phyloP scores from a whole-genome alignment of 2,888 invertebrate genomes.

The Ephialtes manifestator region DNA sequence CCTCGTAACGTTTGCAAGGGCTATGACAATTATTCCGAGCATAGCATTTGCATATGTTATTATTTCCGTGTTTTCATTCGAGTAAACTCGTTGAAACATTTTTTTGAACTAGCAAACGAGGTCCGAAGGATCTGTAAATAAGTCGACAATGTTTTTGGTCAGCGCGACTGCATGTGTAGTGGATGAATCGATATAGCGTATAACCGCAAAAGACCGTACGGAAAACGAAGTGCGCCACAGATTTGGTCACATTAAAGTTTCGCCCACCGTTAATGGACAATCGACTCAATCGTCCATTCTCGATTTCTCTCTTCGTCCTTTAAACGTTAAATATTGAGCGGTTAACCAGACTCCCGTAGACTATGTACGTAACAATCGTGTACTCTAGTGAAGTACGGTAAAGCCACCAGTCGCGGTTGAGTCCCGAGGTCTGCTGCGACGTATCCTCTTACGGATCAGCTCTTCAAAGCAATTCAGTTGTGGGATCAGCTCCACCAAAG shows the following conservation, averaged over 20 bases:
- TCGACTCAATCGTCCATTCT: slow-evolving; percentile 60
- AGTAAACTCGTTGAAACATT: background rate
- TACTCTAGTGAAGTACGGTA: background rate
- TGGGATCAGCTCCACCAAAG: slow-evolving; percentile 46
- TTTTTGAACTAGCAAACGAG: background rate
- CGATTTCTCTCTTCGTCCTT: slow-evolving; percentile 55
- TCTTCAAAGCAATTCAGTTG: slow-evolving; percentile 35
- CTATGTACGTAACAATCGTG: background rate
- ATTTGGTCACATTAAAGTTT: slow-evolving; percentile 60
- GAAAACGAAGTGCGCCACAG: slow-evolving; percentile 48
- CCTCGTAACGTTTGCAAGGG: too few relatives aligned
- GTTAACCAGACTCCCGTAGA: slow-evolving; percentile 26
- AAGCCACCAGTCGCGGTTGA: slow-evolving; percentile 29
- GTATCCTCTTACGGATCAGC: slow-evolving; percentile 21
- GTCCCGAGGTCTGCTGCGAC: slow-evolving; percentile 4
- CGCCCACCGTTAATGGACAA: slow-evolving; percentile 53
- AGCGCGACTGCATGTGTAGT: slow-evolving; percentile 12
- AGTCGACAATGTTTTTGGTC: slow-evolving; percentile 2
- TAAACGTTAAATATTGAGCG: slow-evolving; percentile 64
- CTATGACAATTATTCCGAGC: too few relatives aligned
- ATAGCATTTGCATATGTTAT: background rate
- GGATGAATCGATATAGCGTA: slow-evolving; percentile 48
- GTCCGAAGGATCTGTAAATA: slow-evolving; percentile 4
- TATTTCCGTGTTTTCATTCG: background rate
- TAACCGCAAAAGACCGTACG: slow-evolving; percentile 48